phyloP scores from a whole-genome alignment of 2,888 invertebrate genomes.

The Caenorhabditis sp. region DNA sequence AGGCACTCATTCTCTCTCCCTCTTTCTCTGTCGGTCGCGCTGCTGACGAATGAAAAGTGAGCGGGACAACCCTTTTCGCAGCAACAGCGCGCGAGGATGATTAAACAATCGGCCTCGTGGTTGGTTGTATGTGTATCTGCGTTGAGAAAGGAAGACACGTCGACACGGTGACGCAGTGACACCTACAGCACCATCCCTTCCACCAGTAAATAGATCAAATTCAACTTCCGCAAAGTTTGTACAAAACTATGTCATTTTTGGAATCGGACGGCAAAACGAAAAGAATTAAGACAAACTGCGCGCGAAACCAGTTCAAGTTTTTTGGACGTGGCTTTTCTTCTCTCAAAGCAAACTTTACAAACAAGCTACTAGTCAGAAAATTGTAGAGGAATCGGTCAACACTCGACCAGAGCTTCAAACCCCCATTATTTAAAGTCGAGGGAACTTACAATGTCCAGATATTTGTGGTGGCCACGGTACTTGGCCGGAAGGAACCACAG shows the following conservation, averaged over 20 bases:
- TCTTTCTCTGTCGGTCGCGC: conserved; percentile 21
- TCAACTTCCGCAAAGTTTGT: neutral
- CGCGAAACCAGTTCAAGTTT: conserved; percentile 6
- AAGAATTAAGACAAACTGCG: neutral
- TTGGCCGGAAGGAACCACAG: conserved; percentile 94
- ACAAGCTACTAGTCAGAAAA: neutral
- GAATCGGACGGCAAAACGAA: neutral
- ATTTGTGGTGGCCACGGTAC: conserved; percentile 81
- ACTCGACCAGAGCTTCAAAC: neutral
- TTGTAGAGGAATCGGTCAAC: conserved; percentile 8
- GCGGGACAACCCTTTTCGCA: conserved; percentile 42
- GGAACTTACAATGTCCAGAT: conserved; percentile 22
- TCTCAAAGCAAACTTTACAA: neutral
- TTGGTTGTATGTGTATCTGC: conserved; percentile 14
- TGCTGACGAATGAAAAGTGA: conserved; percentile 18
- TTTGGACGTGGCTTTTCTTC: neutral
- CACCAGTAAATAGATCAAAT: neutral
- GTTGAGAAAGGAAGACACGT: conserved; percentile 5
- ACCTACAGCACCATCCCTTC: too few relatives aligned
- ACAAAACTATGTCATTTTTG: too few relatives aligned
- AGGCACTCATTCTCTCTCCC: conserved; percentile 32
- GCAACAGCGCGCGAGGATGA: conserved; percentile 26
- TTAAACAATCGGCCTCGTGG: conserved; percentile 51
- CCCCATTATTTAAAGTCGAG: too few relatives aligned
- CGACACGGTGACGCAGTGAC: too few relatives aligned